These are phyloP conservation scores for Parnassius mnemosyne DNA, from an alignment of 2,888 invertebrate species.

Conservation along the genomic window DNA sequence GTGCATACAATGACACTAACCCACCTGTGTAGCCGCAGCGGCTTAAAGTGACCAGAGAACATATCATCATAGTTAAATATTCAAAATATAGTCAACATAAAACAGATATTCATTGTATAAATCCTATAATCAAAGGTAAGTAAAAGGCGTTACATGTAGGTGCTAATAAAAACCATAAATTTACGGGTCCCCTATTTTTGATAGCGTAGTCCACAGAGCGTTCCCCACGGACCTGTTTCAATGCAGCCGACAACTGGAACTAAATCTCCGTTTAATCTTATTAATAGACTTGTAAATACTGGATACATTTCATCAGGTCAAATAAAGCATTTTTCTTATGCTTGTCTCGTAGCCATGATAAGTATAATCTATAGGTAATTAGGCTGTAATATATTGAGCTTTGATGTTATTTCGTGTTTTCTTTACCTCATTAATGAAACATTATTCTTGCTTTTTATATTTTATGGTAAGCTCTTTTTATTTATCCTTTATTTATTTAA, in stretches of 20 bases:
- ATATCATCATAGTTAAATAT: not conserved
- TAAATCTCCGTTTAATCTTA: conserved; percentile 56
- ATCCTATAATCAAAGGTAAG: conserved; percentile 9
- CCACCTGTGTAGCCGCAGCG: too few species aligned
- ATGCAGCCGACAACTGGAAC: conserved; percentile 37
- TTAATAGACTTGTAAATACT: conserved; percentile 69
- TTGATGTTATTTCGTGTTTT: conserved; percentile 49
- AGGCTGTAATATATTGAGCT: conserved; percentile 69
- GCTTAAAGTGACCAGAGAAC: not conserved
- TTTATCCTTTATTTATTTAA: conserved; percentile 51
- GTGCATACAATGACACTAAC: too few species aligned
- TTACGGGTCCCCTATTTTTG: conserved; percentile 10
- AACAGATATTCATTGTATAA: not conserved
- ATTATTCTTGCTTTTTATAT: conserved; percentile 68
- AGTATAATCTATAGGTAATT: conserved; percentile 77
- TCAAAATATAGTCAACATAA: too few species aligned
- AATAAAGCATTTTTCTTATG: conserved; percentile 61
- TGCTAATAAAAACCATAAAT: conserved; percentile 26
- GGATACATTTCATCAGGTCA: conserved; percentile 60
- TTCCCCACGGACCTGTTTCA: conserved; percentile 26
- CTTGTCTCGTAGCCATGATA: conserved; percentile 52
- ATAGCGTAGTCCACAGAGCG: conserved; percentile 16
- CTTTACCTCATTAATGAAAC: conserved; percentile 65
- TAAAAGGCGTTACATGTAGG: conserved; percentile 11
- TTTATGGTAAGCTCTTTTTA: conserved; percentile 45